Evolutionary conservation across 2,797 vertebrate species (phyloP), one percentile per base, ranked within the genome.

Genomic region (Oophaga sylvatica): DNA sequence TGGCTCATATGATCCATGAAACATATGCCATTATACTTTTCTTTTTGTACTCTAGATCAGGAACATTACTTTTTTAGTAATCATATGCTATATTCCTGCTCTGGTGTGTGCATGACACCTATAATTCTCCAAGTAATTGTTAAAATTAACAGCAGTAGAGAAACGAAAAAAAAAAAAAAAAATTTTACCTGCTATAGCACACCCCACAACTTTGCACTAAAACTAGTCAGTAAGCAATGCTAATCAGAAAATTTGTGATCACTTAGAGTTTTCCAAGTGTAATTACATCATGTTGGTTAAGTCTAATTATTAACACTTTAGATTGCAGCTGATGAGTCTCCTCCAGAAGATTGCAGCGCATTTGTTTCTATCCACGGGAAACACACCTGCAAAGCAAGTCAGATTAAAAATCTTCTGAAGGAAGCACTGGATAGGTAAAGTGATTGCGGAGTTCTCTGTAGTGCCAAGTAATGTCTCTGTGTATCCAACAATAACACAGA

Each of bases 341-440:
- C 97, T 75, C 98, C 97, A 84, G 95, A 96, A 90, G 95, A 93
- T 83, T 99, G 98, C 87, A 83, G 91, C 84, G 96, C 97, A 17
- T 99, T 99, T 93, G 96, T 98, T 86, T 96, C 96, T 86, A 92
- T 99, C 88, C 98, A 99, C 83, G 94, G 95, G 91, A 95, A 96
- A 91, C 94, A 91, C 82, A 96, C 96, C 94, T 99, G 98, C 94
- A 98, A 96, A 92, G 93, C 95, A 91, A 98, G 96, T 91, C 96
- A 97, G 90, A 95, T 99, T 89, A 99, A 97, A 93, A 99, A 97
- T 91, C 96, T 99, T 76, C 93, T 99, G 93, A 99, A 97, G 94
- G 95, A 96, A 89, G 97, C 97, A 90, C 88, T 93, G 92, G 94
- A 94, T 93, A 97, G 98, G 98, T 96, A 94, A 78, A 19, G 41